A percentile compares a stretch with the other conserved stretches of the same genome.
Evolutionary conservation across 2,797 vertebrate species (phyloP).

Genomic region (Tokudaia muenninki): DNA sequence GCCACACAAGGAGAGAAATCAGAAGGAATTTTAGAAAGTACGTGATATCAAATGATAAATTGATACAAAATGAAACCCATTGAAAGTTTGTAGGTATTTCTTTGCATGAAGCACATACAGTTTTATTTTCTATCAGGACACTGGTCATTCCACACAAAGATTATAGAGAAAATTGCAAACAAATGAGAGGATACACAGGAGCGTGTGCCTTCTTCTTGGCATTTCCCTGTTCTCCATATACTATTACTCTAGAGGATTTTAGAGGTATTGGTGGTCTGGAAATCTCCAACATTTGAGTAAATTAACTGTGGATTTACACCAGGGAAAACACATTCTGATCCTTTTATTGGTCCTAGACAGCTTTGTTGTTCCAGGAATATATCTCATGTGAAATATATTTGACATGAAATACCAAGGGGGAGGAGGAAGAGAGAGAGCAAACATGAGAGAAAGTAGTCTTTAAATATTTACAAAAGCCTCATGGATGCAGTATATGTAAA

Average conservation of each 20-base stretch:
- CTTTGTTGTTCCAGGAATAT: background rate
- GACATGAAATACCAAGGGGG: background rate
- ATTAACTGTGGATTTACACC: background rate
- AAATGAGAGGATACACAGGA: background rate
- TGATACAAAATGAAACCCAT: background rate
- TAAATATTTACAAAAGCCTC: background rate
- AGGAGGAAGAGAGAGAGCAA: background rate
- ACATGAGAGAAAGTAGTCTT: background rate
- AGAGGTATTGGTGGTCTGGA: background rate
- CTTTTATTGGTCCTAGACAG: background rate
- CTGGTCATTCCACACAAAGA: background rate
- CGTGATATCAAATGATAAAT: background rate
- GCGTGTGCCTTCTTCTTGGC: rapidly evolving
- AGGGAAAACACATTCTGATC: background rate
- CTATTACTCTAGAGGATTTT: background rate
- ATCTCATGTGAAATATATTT: background rate
- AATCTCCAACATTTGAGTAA: background rate
- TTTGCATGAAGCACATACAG: background rate
- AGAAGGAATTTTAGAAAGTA: background rate
- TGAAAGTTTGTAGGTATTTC: background rate
- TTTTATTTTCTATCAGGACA: background rate
- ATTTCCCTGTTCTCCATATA: too few species aligned
- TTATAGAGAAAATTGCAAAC: background rate
- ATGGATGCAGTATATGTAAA: background rate
- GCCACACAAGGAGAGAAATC: background rate